phyloP scores from a whole-genome alignment of 2,113 vertebrate genomes.

The Zingel zingel region DNA sequence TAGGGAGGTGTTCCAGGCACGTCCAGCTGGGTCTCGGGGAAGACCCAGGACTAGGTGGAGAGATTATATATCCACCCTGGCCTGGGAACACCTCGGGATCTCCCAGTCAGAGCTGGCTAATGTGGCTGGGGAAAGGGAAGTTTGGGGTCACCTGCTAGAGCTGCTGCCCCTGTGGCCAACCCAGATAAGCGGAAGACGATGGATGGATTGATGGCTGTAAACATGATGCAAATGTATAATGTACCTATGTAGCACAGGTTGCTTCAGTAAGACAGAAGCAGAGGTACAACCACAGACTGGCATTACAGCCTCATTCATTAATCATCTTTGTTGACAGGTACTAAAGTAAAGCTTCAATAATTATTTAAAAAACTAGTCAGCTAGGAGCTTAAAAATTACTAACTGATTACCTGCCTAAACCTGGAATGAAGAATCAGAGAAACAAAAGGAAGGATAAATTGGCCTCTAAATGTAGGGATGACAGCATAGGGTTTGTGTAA shows the following conservation, averaged over 20 bases:
- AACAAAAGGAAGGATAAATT: neutral
- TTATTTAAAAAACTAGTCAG: constrained; percentile 38
- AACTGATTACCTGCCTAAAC: constrained; percentile 52
- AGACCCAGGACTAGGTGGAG: no score
- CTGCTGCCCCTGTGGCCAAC: no score
- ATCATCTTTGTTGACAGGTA: constrained; percentile 51
- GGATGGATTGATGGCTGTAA: neutral
- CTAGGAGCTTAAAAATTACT: constrained; percentile 21
- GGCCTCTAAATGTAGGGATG: constrained; percentile 14
- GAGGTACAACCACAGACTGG: neutral
- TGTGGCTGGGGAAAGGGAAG: no score
- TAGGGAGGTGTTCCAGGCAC: no score
- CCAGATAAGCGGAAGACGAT: no score
- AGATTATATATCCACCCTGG: no score
- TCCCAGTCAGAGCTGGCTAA: no score
- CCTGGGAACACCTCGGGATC: no score
- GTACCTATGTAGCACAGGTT: neutral
- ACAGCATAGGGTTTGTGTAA: neutral
- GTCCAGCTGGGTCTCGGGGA: no score
- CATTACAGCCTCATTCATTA: constrained; percentile 41
- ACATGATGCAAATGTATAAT: neutral
- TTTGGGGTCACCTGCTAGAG: no score
- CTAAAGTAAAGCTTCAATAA: constrained; percentile 53
- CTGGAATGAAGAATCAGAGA: neutral
- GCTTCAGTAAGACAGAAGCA: neutral